A percentile compares a stretch with the other conserved stretches of the same genome.
phyloP scores from a whole-genome alignment of 35 echinoderm and acorn worm genomes.

The Heliocidaris tuberculata region DNA sequence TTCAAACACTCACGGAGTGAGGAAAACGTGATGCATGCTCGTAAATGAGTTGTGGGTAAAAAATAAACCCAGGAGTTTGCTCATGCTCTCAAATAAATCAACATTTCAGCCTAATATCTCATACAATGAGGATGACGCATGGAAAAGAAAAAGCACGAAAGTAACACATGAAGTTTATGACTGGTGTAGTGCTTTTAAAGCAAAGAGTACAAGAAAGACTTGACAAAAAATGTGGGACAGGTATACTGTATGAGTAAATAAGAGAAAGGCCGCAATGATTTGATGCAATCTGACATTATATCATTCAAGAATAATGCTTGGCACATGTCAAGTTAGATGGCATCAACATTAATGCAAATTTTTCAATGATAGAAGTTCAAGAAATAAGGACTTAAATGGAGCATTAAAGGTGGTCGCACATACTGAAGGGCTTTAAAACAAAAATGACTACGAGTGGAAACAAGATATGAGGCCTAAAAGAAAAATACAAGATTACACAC shows the following conservation, averaged over 20 bases:
- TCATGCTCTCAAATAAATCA: background rate
- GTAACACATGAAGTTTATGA: background rate
- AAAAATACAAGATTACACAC: background rate
- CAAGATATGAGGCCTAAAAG: background rate
- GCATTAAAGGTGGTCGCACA: background rate
- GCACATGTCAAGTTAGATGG: background rate
- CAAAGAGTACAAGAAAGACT: background rate
- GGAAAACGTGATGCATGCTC: background rate
- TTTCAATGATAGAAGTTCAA: background rate
- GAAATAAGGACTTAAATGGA: background rate
- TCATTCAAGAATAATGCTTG: background rate
- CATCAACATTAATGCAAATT: background rate
- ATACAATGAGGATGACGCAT: background rate
- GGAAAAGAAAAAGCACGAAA: background rate
- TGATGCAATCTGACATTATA: background rate
- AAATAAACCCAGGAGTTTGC: background rate
- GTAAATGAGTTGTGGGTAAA: background rate
- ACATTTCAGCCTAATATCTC: background rate
- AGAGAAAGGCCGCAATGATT: background rate
- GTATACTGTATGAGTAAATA: background rate
- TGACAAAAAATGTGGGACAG: background rate
- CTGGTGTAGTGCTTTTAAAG: background rate
- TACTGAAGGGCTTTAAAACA: background rate
- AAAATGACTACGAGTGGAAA: background rate
- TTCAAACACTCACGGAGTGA: background rate